Percentiles rank a stretch among this genome's conserved stretches.
phyloP scores from a whole-genome alignment of 2,888 invertebrate genomes.

The Phasia obesa region DNA sequence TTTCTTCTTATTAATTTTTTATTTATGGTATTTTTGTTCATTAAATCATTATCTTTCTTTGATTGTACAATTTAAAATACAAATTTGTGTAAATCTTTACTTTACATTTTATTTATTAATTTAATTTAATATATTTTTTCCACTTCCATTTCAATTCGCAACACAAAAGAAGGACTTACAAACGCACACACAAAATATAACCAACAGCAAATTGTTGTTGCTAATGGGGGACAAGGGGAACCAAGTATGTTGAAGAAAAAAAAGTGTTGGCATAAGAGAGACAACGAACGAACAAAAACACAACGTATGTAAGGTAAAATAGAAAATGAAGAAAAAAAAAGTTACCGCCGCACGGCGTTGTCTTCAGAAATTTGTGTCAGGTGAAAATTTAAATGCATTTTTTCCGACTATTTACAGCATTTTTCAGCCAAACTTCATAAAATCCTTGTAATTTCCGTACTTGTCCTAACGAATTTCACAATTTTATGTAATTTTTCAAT shows the following conservation, averaged over 20 bases:
- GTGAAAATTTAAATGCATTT: conserved; percentile 68
- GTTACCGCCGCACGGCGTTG: conserved; percentile 70
- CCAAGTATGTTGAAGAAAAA: neutral
- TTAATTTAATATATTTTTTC: conserved; percentile 13
- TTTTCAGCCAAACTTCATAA: conserved; percentile 49
- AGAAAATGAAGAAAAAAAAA: conserved; percentile 45
- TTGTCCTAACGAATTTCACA: conserved; percentile 50
- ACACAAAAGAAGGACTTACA: conserved; percentile 51
- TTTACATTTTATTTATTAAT: conserved; percentile 9
- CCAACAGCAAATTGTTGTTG: neutral
- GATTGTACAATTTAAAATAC: neutral
- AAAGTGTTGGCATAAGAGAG: conserved; percentile 34
- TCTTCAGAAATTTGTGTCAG: conserved; percentile 69
- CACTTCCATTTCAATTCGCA: conserved; percentile 12
- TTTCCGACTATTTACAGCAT: conserved; percentile 36
- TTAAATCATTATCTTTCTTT: conserved; percentile 1
- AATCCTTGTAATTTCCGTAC: conserved; percentile 1
- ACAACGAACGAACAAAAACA: conserved; percentile 40
- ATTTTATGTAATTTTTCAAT: conserved; percentile 36
- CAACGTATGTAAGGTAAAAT: conserved; percentile 47
- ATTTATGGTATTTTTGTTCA: conserved; percentile 31
- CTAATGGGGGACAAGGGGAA: conserved; percentile 2
- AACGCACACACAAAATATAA: conserved; percentile 18
- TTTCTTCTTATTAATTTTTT: conserved; percentile 36
- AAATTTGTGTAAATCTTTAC: conserved; percentile 8